Percentiles rank a stretch among this genome's conserved stretches.
phyloP scores from a whole-genome alignment of 2,113 vertebrate genomes.

The Oxygymnocypris stewartii region DNA sequence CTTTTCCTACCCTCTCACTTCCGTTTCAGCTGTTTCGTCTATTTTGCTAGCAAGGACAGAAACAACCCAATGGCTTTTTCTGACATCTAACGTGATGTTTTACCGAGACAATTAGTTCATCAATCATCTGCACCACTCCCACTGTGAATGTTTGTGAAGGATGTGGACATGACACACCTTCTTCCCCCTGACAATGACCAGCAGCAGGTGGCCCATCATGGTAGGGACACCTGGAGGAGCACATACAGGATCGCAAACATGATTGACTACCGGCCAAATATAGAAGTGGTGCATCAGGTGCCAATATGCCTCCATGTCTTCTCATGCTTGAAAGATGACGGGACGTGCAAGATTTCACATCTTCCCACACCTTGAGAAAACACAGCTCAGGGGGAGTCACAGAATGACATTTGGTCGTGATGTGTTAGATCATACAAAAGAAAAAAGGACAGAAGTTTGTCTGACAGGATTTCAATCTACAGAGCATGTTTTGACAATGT shows the following conservation, averaged over 20 bases:
- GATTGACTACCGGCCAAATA: slow-evolving; percentile 60
- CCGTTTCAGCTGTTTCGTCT: slow-evolving; percentile 8
- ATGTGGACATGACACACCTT: slow-evolving; percentile 3
- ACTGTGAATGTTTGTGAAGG: slow-evolving; percentile 5
- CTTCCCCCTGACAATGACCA: slow-evolving; percentile 22
- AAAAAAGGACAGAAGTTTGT: slow-evolving; percentile 6
- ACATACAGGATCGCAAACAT: slow-evolving; percentile 58
- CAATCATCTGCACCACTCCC: slow-evolving; percentile 12
- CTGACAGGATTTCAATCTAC: not conserved
- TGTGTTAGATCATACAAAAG: slow-evolving; percentile 1
- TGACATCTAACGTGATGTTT: not conserved
- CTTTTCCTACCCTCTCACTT: slow-evolving; percentile 28
- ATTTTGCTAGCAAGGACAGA: not conserved
- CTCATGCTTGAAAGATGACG: slow-evolving; percentile 51
- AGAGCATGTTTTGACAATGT: not conserved
- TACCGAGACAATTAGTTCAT: slow-evolving; percentile 13
- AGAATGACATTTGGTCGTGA: not conserved
- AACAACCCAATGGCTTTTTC: not conserved
- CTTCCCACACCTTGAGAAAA: slow-evolving; percentile 49
- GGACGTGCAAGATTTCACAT: slow-evolving; percentile 51
- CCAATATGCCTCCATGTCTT: slow-evolving; percentile 52
- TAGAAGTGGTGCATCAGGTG: slow-evolving; percentile 56
- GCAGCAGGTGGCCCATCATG: slow-evolving; percentile 25
- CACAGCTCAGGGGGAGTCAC: slow-evolving; percentile 1
- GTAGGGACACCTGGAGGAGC: slow-evolving; percentile 40